Percentiles rank a stretch among this genome's conserved stretches.
Evolutionary conservation across 2,113 vertebrate genomes (phyloP).

Genomic region (Notothenia coriiceps): DNA sequence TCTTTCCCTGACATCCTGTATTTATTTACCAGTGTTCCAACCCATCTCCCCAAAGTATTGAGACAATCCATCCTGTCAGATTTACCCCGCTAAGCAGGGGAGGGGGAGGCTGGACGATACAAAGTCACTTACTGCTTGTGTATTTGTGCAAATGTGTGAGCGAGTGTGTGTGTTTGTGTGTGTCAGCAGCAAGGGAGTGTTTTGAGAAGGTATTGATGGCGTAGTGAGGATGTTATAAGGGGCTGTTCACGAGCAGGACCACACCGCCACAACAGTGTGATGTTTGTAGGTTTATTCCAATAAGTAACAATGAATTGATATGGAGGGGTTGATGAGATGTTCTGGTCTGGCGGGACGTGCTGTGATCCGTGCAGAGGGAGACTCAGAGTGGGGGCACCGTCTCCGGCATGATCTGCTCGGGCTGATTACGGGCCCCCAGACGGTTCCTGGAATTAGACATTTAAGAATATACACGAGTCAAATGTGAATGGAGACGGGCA

Average conservation of each 20-base stretch:
- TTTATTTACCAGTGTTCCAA: constrained; percentile 63
- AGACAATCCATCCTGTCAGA: constrained; percentile 71
- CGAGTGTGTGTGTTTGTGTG: constrained; percentile 11
- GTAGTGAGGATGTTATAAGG: constrained; percentile 49
- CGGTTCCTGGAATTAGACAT: too few species aligned
- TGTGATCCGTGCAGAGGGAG: too few species aligned
- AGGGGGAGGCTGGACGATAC: background rate
- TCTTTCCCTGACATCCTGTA: constrained; percentile 64
- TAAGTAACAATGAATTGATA: too few species aligned
- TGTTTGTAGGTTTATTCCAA: too few species aligned
- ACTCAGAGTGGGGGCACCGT: too few species aligned
- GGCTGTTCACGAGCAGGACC: constrained; percentile 11
- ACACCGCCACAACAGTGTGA: too few species aligned
- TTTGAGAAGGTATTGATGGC: constrained; percentile 58
- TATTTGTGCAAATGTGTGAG: constrained; percentile 1
- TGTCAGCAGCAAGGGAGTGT: constrained; percentile 31
- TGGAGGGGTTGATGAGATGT: too few species aligned
- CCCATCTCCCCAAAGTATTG: constrained; percentile 57
- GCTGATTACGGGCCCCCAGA: too few species aligned
- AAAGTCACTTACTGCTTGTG: background rate
- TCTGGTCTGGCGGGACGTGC: too few species aligned
- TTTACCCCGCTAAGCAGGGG: constrained; percentile 65
- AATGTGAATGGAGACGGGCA: too few species aligned
- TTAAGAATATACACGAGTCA: too few species aligned
- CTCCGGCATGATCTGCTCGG: too few species aligned